Conservation (phyloP, 2,113 vertebrate species). For the Cyprinodon brontotheroides region DNA sequence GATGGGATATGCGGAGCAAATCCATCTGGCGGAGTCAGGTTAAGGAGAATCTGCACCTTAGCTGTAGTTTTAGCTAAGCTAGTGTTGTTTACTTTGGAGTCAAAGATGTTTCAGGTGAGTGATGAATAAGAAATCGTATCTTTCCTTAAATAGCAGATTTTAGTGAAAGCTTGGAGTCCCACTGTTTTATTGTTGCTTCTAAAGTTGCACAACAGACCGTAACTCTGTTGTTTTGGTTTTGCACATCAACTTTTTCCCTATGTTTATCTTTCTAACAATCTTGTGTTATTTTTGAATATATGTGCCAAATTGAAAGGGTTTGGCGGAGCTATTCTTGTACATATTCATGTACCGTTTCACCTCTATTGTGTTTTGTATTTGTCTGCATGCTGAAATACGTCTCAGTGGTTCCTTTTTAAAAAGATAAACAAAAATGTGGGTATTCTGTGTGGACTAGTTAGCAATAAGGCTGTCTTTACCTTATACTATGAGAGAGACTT, state of each 20-base stretch:
- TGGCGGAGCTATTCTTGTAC: too few species aligned
- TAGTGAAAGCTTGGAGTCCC: neutral
- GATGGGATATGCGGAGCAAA: too few species aligned
- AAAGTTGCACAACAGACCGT: too few species aligned
- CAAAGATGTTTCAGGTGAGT: neutral
- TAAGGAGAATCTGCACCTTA: too few species aligned
- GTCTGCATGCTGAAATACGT: neutral
- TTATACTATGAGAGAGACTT: neutral
- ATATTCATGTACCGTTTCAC: too few species aligned
- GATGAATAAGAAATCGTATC: neutral
- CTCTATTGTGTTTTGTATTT: neutral
- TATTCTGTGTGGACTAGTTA: neutral
- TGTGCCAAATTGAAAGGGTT: too few species aligned
- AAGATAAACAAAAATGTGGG: neutral
- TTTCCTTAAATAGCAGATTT: neutral
- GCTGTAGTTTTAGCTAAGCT: too few species aligned
- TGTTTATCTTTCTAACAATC: neutral
- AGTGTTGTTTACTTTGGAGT: too few species aligned
- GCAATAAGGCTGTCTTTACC: neutral
- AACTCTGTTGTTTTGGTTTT: neutral
- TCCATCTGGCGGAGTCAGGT: too few species aligned
- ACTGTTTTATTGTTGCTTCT: too few species aligned
- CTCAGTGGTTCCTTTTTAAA: neutral
- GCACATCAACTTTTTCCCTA: neutral
- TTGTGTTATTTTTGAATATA: too few species aligned